These are phyloP conservation scores for Hirtodrosophila duncani DNA, from an alignment of 2,888 invertebrate species.

Conservation along the genomic window DNA sequence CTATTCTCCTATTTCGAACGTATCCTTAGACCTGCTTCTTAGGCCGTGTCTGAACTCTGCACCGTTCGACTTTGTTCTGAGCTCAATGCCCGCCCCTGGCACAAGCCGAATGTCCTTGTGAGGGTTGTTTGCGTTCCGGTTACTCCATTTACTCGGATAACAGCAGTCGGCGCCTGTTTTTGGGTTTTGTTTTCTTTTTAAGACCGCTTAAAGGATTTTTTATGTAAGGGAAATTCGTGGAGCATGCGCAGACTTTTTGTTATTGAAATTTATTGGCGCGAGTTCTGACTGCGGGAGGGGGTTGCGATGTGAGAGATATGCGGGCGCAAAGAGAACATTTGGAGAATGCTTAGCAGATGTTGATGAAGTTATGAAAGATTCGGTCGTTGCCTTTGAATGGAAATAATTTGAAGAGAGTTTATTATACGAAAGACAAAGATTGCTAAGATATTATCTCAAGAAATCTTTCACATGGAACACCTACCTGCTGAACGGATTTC, in stretches of 20 bases:
- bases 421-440: too few relatives aligned
- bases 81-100: conserved; percentile 34
- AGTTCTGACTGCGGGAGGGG: neutral
- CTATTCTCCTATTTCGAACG: conserved; percentile 2
- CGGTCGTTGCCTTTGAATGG: too few relatives aligned
- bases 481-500: too few relatives aligned
- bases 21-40: conserved; percentile 9
- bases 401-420: too few relatives aligned
- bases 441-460: too few relatives aligned
- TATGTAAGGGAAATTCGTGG: conserved; percentile 46
- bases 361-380: too few relatives aligned
- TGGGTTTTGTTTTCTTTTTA: conserved; percentile 51
- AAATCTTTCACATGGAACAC: too few relatives aligned
- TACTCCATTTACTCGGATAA: conserved; percentile 18
- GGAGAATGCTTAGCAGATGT: too few relatives aligned
- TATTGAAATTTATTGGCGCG: conserved; percentile 44
- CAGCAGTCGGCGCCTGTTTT: too few relatives aligned
- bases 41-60: conserved; percentile 42
- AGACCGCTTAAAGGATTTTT: conserved; percentile 25
- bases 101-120: conserved; percentile 55
- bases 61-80: conserved; percentile 43
- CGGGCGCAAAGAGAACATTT: neutral
- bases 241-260: conserved; percentile 66
- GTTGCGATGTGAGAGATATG: neutral
- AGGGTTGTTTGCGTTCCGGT: conserved; percentile 45